A percentile compares a stretch with the other conserved stretches of the same genome.
These are phyloP conservation scores for Gopherus flavomarginatus DNA, from an alignment of 2,113 vertebrate species.

Conservation along the genomic window DNA sequence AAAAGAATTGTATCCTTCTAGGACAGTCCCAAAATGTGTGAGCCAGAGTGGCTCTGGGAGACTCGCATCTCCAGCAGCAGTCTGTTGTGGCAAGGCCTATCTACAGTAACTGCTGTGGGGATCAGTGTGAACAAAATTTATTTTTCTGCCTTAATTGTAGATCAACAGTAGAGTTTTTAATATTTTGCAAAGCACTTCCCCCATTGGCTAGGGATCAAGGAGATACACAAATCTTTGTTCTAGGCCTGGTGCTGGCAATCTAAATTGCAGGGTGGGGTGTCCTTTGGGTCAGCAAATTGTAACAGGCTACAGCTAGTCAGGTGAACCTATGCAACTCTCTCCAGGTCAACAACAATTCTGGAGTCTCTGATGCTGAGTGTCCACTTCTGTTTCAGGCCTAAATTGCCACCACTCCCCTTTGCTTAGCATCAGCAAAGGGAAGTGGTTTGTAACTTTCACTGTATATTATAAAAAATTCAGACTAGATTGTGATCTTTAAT, in stretches of 20 bases:
- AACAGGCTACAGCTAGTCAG: background rate
- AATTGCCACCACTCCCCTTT: background rate
- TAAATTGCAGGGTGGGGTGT: background rate
- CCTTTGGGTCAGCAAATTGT: background rate
- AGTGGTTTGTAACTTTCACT: background rate
- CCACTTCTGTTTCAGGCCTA: background rate
- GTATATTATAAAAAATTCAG: background rate
- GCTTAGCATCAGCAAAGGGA: background rate
- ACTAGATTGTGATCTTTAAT: background rate
- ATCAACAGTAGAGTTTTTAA: background rate
- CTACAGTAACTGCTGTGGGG: background rate
- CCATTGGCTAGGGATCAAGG: background rate
- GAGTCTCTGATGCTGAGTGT: background rate
- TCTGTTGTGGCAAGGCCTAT: background rate
- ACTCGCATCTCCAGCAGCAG: background rate
- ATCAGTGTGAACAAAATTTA: background rate
- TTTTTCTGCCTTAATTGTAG: background rate
- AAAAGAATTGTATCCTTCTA: background rate
- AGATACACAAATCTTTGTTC: background rate
- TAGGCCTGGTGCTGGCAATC: background rate
- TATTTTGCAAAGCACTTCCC: background rate
- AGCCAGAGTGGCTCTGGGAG: background rate
- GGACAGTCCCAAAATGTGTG: background rate
- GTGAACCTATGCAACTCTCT: background rate
- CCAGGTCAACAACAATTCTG: background rate